Evolutionary conservation across 2,113 vertebrate genomes (phyloP), one percentile per base, ranked within the genome.

Genomic region (Passer domesticus): DNA sequence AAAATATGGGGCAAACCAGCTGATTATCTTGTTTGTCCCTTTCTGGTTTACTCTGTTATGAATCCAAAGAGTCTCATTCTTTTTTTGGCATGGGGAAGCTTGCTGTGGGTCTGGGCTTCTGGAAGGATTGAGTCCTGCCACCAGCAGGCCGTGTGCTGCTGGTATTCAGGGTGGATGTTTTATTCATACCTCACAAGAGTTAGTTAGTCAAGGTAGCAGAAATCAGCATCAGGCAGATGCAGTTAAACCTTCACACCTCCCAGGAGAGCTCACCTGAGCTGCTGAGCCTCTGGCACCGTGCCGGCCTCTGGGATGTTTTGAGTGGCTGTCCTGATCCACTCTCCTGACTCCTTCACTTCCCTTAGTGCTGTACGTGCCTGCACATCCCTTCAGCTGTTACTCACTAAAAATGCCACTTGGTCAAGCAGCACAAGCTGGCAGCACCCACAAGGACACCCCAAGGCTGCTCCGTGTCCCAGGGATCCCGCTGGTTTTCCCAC

Each of bases 291-390:
- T 28, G 62, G 35, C 89, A 67, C 74, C 0, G 0, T 49, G 68
- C 22, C 0, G 2, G 27, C 33, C 79, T 77, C 69, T 39, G 74
- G 46, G 49, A 33, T 25, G 16, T 24, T 33, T 17, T 15, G 41
- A 91, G 76, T 43, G 41, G n/a, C 17, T 47, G 30, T 19, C 83
- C 27, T 11, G 25, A 50, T 90, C 24, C 24, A 2, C 55, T 75
- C 56, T 31, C 33, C 52, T 13, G 4, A 19, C 33, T 79, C 31
- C 49, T 64, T 44, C 21, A 6, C 49, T 62, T 89, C 12, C 77
- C 67, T 39, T 3, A 30, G 62, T 0, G 0, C 55, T 35, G 31
- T 8, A 4, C 0, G 0, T 72, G 28, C 56, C 62, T 79, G 53
- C 58, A 19, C 46, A 28, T 50, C 53, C 19, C 77, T 82, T 43